phyloP scores from a whole-genome alignment of 2,888 invertebrate genomes.

The Ethmia dodecea region DNA sequence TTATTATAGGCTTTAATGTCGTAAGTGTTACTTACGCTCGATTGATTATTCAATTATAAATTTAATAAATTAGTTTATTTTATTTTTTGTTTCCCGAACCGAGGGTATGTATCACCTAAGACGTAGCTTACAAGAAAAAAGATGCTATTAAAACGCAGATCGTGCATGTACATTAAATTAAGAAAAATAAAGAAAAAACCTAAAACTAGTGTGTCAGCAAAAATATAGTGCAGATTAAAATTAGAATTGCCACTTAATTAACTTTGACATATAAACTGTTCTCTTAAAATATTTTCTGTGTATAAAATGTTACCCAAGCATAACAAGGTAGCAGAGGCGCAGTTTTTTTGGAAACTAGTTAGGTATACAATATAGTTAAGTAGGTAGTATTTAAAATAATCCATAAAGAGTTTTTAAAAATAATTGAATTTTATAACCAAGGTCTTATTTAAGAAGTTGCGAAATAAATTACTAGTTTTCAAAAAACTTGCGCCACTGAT shows the following conservation, averaged over 20 bases:
- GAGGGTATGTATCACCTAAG: constrained; percentile 40
- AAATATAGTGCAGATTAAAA: constrained; percentile 74
- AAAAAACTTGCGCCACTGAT: constrained; percentile 43
- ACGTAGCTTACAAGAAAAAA: constrained; percentile 44
- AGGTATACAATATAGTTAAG: too few relatives aligned
- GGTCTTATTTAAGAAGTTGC: too few relatives aligned
- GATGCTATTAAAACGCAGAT: constrained; percentile 73
- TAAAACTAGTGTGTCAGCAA: constrained; percentile 75
- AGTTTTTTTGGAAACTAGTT: too few relatives aligned
- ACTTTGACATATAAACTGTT: constrained; percentile 69
- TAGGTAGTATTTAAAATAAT: too few relatives aligned
- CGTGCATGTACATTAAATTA: constrained; percentile 73
- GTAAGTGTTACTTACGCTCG: constrained; percentile 39
- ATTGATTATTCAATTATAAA: too few relatives aligned
- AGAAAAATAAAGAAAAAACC: constrained; percentile 51
- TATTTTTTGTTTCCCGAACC: constrained; percentile 31
- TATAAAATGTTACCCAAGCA: constrained; percentile 72
- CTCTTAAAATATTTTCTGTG: constrained; percentile 74
- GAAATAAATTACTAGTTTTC: too few relatives aligned
- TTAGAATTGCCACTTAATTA: constrained; percentile 74
- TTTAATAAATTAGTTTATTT: constrained; percentile 50
- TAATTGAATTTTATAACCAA: too few relatives aligned
- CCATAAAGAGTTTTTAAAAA: too few relatives aligned
- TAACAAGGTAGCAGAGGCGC: constrained; percentile 42
- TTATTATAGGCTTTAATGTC: constrained; percentile 58